Evolutionary conservation across 2,888 invertebrate genomes (phyloP).

Genomic region (Sturmia bella): DNA sequence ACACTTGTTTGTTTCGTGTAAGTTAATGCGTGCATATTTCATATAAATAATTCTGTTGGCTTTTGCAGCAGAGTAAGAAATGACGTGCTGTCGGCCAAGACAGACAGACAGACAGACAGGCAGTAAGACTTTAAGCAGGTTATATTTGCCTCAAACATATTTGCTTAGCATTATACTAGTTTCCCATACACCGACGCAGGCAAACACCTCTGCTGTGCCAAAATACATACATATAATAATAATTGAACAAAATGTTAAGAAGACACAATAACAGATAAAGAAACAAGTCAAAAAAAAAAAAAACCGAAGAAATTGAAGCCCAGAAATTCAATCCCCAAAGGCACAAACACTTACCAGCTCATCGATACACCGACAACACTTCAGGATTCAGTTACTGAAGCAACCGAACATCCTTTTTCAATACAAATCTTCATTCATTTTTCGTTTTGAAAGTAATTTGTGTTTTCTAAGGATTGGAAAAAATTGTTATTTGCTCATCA

Average conservation of each 20-base stretch:
- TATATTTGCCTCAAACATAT: constrained; percentile 15
- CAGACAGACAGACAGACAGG: neutral
- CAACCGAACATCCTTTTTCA: neutral
- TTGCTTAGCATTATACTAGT: neutral
- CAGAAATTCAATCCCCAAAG: constrained; percentile 41
- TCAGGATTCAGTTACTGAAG: neutral
- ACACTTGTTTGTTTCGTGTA: neutral
- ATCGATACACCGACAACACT: neutral
- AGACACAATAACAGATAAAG: neutral
- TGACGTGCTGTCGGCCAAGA: too few relatives aligned
- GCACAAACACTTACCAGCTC: constrained; percentile 29
- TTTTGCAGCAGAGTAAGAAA: too few relatives aligned
- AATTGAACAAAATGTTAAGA: constrained; percentile 12
- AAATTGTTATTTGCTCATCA: constrained; percentile 11
- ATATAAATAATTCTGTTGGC: too few relatives aligned
- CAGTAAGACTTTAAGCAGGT: constrained; percentile 11
- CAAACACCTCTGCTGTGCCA: too few relatives aligned
- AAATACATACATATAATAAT: constrained; percentile 7
- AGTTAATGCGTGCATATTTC: neutral
- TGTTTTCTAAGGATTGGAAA: constrained; percentile 44
- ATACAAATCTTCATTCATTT: constrained; percentile 1
- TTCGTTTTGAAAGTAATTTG: constrained; percentile 22
- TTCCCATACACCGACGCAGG: neutral
- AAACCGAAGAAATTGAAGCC: constrained; percentile 11
- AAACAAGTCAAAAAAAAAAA: neutral